Evolutionary conservation across 2,888 invertebrate species (phyloP).

Genomic region (Lasius platythorax): DNA sequence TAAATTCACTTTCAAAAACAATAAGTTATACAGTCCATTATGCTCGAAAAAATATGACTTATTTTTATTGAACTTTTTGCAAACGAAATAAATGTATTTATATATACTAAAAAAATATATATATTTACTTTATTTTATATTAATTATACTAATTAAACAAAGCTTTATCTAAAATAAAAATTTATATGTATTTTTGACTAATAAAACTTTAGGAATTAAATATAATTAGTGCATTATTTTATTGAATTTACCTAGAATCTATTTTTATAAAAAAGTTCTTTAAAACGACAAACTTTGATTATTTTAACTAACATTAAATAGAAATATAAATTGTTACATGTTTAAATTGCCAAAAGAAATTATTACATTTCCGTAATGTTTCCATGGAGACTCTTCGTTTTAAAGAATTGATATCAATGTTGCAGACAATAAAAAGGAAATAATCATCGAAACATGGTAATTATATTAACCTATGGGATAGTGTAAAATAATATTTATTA

Average conservation of each 20-base stretch:
- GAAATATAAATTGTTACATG: neutral
- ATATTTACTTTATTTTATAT: neutral
- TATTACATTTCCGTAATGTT: neutral
- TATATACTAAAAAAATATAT: neutral
- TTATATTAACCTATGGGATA: conserved; percentile 33
- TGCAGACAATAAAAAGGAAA: neutral
- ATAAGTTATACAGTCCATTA: neutral
- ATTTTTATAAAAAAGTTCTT: neutral
- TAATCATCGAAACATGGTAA: neutral
- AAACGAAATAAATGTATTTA: neutral
- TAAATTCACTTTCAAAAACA: neutral
- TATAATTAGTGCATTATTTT: neutral
- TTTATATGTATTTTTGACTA: neutral
- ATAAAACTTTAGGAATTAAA: neutral
- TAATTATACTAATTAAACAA: neutral
- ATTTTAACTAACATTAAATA: conserved; percentile 2
- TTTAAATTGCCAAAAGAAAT: neutral
- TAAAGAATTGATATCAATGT: neutral
- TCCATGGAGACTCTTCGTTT: neutral
- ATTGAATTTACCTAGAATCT: neutral
- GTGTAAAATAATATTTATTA: conserved; percentile 69
- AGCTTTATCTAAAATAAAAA: neutral
- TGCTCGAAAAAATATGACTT: neutral
- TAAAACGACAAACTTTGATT: neutral
- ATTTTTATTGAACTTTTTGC: neutral